Base-by-base conservation (phyloP, 2,113 vertebrate species). In the Podocnemis expansa region DNA sequence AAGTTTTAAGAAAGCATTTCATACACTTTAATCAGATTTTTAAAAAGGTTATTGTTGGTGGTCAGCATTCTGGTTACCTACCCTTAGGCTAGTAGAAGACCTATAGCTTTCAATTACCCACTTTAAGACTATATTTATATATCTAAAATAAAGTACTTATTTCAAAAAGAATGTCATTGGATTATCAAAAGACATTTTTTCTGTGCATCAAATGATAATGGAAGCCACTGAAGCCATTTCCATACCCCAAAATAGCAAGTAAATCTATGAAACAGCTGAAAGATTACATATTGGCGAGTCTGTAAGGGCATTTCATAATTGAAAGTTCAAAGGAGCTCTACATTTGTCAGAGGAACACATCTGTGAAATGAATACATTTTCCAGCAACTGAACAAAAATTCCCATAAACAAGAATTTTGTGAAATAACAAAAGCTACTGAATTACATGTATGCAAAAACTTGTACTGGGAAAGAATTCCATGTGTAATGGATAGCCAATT, bases 241-340 rank as follows among this genome's bases (percentile, higher is more conserved):
- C 31, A 60, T 31, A 79, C 31, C 34, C 8, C 5, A 2, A 14
- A 34, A 84, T 82, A 80, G 47, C 19, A 58, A 76, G 6, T 43
- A 55, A 94, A 60, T 60, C 25, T 56, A 63, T 2, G 14, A 90
- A 79, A 41, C n/a, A 86, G 58, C 58, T 60, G 58, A 60, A 60
- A 60, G 58, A 60, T 60, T 29, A 60, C 58, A 60, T 16, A 14
- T 3, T 60, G 58, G 58, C 6, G 6, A 60, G 58, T 31, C 58
- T 60, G 29, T 60, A 60, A 60, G 58, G 13, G 29, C 58, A 31
- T 60, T 29, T 60, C 58, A 60, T 60, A 60, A 43, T 92, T n/a
- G 75, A 97, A 93, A 91, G 87, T 49, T 16, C 45, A 95, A 90
- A 7, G 76, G n/a, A 93, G 34, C 38, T 80, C 84, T 38, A 95